Evolutionary conservation across 1,140 invertebrate genomes (phyloP).

Genomic region (Atta texana): DNA sequence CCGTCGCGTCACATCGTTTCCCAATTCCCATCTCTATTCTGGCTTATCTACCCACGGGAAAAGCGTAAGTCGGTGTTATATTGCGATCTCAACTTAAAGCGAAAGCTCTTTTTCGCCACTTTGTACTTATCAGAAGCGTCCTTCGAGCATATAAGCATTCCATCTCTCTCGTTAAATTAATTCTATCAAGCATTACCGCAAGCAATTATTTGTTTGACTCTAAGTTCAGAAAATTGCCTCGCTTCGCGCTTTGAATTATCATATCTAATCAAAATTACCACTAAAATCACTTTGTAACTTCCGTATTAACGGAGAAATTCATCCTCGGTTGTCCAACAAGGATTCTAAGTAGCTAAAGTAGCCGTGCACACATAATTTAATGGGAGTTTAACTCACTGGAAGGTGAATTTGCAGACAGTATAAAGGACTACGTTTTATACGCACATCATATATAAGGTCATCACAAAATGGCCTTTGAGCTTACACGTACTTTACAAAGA

Average conservation of each 20-base stretch:
- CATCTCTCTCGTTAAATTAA: neutral
- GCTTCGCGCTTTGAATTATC: slow-evolving; percentile 28
- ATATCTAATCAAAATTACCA: slow-evolving; percentile 46
- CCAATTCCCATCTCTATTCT: slow-evolving; percentile 59
- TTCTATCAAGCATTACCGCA: neutral
- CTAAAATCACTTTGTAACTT: slow-evolving; percentile 66
- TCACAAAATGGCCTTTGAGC: slow-evolving; percentile 1
- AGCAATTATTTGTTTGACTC: neutral
- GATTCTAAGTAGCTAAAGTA: slow-evolving; percentile 71
- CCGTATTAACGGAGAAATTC: slow-evolving; percentile 65
- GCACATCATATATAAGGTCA: slow-evolving; percentile 5
- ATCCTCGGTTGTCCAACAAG: slow-evolving; percentile 68
- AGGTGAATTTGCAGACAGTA: slow-evolving; percentile 64
- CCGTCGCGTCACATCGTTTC: slow-evolving; percentile 37
- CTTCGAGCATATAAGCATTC: neutral
- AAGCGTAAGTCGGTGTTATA: slow-evolving; percentile 66
- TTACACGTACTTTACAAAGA: slow-evolving; percentile 7
- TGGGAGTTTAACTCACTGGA: slow-evolving; percentile 65
- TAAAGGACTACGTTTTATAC: slow-evolving; percentile 49
- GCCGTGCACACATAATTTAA: slow-evolving; percentile 72
- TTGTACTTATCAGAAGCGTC: slow-evolving; percentile 14
- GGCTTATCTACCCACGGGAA: slow-evolving; percentile 71
- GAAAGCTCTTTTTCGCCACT: slow-evolving; percentile 58
- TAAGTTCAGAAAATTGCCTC: slow-evolving; percentile 3
- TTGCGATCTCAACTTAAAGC: slow-evolving; percentile 66